Base-by-base conservation (phyloP, 2,113 vertebrate genomes). In the Nyctibius bracteatus region DNA sequence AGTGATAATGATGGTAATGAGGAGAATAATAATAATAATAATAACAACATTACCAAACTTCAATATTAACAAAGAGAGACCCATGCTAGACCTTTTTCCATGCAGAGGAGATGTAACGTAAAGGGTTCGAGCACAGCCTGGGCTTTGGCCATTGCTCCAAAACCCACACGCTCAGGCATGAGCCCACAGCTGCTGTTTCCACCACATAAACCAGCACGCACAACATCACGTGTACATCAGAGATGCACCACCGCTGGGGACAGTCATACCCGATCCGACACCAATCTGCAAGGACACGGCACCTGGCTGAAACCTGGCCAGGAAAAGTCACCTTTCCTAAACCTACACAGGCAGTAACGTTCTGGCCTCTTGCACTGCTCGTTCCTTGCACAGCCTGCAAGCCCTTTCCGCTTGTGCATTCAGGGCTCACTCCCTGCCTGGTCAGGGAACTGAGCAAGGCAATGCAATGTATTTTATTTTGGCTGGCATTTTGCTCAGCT, bases 211-310 rank as follows among this genome's bases (percentile, higher is more conserved):
- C 5, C 14, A 63, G 61, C 30, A 28, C 33, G 25, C 43, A 27
- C 12, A 47, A 4, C 27, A 33, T 4, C 43, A 61, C 5, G 0
- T 0, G 0, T n/a, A 62, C 0, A 0, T 8, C 83, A 73, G 67
- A 0, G 0, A 39, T n/a, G 46, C 41, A 49, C 5, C 24, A 19
- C 44, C 0, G 2, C 14, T 4, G 1, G 18, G 5, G 9, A 85
- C 22, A 16, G 51, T 0, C 0, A 57, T 3, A 73, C 24, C 27
- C 4, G 1, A 47, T n/a, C 61, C 0, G 0, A 79, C 55, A 81
- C 14, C 20, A 31, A 49, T 47, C 15, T 58, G 20, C 51, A 51
- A 30, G 24, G 51, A 80, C 25, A 72, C 2, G 3, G 65, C 37
- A 58, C 43, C 28, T 27, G 2, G 2, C 39, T 55, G 27, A 86